phyloP scores from a whole-genome alignment of 2,888 invertebrate genomes.

The Drosophila setosimentum region DNA sequence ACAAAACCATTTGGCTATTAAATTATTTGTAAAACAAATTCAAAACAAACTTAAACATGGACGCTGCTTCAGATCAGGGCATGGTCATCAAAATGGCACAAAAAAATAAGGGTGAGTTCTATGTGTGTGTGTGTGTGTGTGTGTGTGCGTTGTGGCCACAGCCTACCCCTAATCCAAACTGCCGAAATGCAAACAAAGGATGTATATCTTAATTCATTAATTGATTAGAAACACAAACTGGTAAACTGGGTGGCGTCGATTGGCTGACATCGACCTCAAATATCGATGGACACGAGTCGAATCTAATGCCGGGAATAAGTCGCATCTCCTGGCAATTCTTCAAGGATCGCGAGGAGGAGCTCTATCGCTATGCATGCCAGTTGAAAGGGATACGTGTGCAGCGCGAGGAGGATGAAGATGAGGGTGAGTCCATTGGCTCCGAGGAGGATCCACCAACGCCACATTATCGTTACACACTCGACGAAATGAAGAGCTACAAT shows the following conservation, averaged over 20 bases:
- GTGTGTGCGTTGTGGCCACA: neutral
- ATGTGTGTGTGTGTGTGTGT: neutral
- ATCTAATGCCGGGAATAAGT: slow-evolving; percentile 38
- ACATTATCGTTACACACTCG: slow-evolving; percentile 69
- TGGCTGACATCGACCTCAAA: slow-evolving; percentile 47
- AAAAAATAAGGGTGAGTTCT: slow-evolving; percentile 70
- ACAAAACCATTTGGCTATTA: slow-evolving; percentile 55
- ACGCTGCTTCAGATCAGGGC: slow-evolving; percentile 50
- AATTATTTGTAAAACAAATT: slow-evolving; percentile 61
- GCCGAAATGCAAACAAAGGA: neutral
- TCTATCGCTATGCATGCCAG: slow-evolving; percentile 68
- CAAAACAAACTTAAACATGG: slow-evolving; percentile 50
- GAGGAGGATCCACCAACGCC: slow-evolving; percentile 56
- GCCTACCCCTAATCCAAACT: neutral
- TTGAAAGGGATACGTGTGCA: slow-evolving; percentile 66
- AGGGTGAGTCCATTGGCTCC: slow-evolving; percentile 55
- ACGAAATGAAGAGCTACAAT: slow-evolving; percentile 76
- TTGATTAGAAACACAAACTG: slow-evolving; percentile 67
- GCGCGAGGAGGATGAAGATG: slow-evolving; percentile 47
- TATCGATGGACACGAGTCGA: slow-evolving; percentile 25
- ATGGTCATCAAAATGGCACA: slow-evolving; percentile 74
- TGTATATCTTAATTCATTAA: neutral
- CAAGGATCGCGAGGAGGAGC: slow-evolving; percentile 71
- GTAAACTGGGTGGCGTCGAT: slow-evolving; percentile 46
- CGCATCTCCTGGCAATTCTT: slow-evolving; percentile 63